phyloP scores from a whole-genome alignment of 2,888 invertebrate genomes.

The Peribatodes rhomboidaria region DNA sequence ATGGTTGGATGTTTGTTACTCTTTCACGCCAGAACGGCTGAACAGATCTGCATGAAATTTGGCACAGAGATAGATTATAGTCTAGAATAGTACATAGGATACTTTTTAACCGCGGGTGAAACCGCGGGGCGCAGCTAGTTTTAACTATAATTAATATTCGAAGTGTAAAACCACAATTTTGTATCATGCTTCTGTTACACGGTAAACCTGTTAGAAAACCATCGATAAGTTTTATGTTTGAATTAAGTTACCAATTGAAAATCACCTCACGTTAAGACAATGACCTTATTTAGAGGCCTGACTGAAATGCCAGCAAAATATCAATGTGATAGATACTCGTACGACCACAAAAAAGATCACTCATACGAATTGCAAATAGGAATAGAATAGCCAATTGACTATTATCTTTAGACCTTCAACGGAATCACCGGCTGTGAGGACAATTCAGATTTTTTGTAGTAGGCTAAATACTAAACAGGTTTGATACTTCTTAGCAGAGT shows the following conservation, averaged over 20 bases:
- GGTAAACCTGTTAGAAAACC: background rate
- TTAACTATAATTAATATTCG: no score
- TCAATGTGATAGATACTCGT: slow-evolving; percentile 10
- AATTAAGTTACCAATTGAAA: slow-evolving; percentile 7
- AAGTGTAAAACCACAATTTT: no score
- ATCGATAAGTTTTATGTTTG: background rate
- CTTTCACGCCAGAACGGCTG: no score
- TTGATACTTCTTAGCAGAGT: no score
- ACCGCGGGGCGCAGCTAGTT: no score
- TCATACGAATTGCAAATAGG: slow-evolving; percentile 2
- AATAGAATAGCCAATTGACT: background rate
- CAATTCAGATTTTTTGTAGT: background rate
- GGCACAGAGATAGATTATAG: no score
- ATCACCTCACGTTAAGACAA: slow-evolving; percentile 31
- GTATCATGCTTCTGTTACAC: background rate
- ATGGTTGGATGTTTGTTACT: no score
- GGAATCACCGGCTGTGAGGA: background rate
- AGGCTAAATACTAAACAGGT: no score
- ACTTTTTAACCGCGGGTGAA: no score
- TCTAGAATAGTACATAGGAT: no score
- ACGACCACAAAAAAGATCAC: slow-evolving; percentile 6
- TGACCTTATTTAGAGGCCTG: slow-evolving; percentile 36
- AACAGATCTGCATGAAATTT: no score
- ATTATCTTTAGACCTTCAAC: background rate
- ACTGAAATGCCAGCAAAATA: slow-evolving; percentile 26